Evolutionary conservation across 2,113 vertebrate species (phyloP).

Genomic region (Microcebus murinus): DNA sequence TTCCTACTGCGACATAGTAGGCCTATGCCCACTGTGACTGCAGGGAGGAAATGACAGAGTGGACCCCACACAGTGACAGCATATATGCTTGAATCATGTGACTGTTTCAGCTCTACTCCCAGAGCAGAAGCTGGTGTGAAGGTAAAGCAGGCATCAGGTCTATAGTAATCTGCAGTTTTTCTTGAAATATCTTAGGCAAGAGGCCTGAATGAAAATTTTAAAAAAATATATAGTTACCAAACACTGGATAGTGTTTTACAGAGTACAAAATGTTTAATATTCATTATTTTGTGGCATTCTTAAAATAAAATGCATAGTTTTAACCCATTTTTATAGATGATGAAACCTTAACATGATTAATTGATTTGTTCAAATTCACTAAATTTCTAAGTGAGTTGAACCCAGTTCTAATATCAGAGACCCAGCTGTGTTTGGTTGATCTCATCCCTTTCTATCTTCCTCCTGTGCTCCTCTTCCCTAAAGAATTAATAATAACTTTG

Average conservation of each 20-base stretch:
- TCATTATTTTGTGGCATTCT: neutral
- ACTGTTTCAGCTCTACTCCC: neutral
- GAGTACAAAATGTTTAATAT: neutral
- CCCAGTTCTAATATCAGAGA: neutral
- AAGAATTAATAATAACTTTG: neutral
- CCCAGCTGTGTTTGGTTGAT: neutral
- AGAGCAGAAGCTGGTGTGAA: neutral
- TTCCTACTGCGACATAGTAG: too few relatives aligned
- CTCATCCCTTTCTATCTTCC: neutral
- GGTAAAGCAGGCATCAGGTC: neutral
- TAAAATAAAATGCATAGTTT: neutral
- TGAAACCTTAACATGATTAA: neutral
- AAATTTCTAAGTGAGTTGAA: neutral
- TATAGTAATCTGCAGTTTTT: neutral
- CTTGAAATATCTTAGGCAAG: neutral
- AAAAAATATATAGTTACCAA: neutral
- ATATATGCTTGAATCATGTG: rapidly evolving
- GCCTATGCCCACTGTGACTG: neutral
- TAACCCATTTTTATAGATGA: neutral
- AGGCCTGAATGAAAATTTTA: neutral
- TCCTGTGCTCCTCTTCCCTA: neutral
- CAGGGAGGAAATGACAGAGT: neutral
- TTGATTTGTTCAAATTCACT: neutral
- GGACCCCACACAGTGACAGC: neutral
- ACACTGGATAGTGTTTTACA: neutral